Evolutionary conservation across 2,797 vertebrate genomes (phyloP), one percentile per base, ranked within the genome.

Genomic region (Hydrolagus colliei): DNA sequence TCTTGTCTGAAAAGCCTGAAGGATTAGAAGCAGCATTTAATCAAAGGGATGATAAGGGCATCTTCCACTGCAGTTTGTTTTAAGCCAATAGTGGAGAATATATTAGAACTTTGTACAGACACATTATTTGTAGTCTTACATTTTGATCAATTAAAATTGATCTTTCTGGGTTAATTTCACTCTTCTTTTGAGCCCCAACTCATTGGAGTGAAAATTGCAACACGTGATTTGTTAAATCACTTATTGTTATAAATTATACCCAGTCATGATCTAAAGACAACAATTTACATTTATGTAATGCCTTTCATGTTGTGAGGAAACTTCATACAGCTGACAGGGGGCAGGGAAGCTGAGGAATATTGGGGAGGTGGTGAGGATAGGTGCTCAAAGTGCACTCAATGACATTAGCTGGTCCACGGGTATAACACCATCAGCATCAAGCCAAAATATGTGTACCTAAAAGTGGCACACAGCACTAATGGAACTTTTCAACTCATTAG

Each of bases 1-100:
- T 77, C 18, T n/a, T 77, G 41, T 77, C 52, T 59, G 75, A 61
- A 61, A 77, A n/a, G 52, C 18, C 75, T 77, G 16, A n/a, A 77
- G 52, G 41, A n/a, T 61, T 77, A 5, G 18, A 61, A 52, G 74
- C n/a, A 59, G 41, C 20, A 61, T 77, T 76, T n/a, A 77, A 77
- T 76, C 74, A 59, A 76, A 35, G 18, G 41, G 10, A 59, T 61
- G 41, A 10, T 41, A 61, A 61, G 18, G 20, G 12, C 18, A n/a
- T 8, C 9, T 52, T 77, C 59, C 20, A 77, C 2, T 61, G 75
- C 10, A 77, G 59, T 16, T n/a, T 59, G 9, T 32, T 77, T 77
- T 77, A 52, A 77, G 59, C 14, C 6, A 77, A 77, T 20, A 16
- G 12, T 77, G 9, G 4, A n/a, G 75, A 76, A 52, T 52, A 52